phyloP scores from a whole-genome alignment of 2,888 invertebrate genomes.

The Metallyticus violacea region DNA sequence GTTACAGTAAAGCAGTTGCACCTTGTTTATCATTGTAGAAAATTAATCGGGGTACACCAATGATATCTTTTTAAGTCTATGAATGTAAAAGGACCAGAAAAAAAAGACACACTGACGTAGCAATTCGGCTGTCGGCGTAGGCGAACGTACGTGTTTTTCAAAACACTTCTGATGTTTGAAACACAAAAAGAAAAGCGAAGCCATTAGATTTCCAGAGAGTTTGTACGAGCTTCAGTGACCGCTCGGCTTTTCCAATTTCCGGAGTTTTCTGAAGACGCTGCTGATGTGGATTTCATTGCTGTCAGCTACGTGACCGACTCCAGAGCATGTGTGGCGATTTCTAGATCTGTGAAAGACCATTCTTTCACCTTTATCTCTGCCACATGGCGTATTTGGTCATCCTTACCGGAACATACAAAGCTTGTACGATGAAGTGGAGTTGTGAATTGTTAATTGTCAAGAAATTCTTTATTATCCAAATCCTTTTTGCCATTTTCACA shows the following conservation, averaged over 20 bases:
- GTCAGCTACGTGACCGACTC: background rate
- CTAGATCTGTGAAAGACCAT: background rate
- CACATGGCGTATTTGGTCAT: background rate
- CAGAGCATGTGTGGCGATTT: background rate
- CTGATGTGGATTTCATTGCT: background rate
- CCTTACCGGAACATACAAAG: background rate
- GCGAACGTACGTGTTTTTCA: background rate
- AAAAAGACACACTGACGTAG: background rate
- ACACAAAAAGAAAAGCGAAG: background rate
- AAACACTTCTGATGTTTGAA: background rate
- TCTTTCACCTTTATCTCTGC: too few species aligned
- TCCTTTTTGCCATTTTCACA: too few species aligned
- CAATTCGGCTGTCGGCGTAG: background rate
- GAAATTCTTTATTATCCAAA: too few species aligned
- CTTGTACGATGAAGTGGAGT: background rate
- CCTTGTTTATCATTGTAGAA: too few species aligned
- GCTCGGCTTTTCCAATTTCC: background rate
- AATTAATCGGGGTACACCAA: too few species aligned
- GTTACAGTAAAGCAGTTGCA: too few species aligned
- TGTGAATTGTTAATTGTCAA: too few species aligned
- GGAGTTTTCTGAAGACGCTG: background rate
- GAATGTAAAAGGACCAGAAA: too few species aligned
- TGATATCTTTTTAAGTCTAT: too few species aligned
- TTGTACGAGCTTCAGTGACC: background rate
- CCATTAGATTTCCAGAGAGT: background rate